These are phyloP conservation scores for Leptodirus hochenwartii DNA, from an alignment of 2,888 invertebrate genomes.

Conservation along the genomic window DNA sequence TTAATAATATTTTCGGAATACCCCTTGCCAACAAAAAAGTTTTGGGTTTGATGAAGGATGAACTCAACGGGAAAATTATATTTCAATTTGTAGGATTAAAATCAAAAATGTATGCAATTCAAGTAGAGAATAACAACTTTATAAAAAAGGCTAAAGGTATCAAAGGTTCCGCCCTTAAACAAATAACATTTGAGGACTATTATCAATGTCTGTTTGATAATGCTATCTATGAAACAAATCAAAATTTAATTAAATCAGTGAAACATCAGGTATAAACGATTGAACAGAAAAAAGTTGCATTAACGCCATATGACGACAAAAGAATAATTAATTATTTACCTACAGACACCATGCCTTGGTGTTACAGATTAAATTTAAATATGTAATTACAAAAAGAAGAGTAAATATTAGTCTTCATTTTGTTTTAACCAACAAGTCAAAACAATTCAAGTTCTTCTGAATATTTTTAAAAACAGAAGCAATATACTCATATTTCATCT, in stretches of 20 bases:
- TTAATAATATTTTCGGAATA: slow-evolving; percentile 14
- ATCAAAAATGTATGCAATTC: slow-evolving; percentile 6
- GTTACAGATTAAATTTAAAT: background rate
- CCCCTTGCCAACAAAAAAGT: slow-evolving; percentile 13
- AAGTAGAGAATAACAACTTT: slow-evolving; percentile 2
- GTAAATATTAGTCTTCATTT: too few relatives aligned
- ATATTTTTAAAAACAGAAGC: too few relatives aligned
- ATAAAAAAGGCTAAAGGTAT: slow-evolving; percentile 7
- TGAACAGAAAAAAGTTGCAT: slow-evolving; percentile 4
- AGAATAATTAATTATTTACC: background rate
- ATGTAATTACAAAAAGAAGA: too few relatives aligned
- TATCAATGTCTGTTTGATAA: background rate
- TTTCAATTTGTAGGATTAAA: slow-evolving; percentile 11
- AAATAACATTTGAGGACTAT: slow-evolving; percentile 5
- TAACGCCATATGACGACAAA: slow-evolving; percentile 5
- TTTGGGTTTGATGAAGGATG: slow-evolving; percentile 11
- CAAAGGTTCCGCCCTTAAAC: slow-evolving; percentile 2
- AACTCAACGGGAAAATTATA: slow-evolving; percentile 15
- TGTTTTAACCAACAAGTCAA: too few relatives aligned
- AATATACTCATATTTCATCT: too few relatives aligned
- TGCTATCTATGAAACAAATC: background rate
- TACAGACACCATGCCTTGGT: background rate
- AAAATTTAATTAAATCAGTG: slow-evolving; percentile 1
- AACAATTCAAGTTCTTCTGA: too few relatives aligned
- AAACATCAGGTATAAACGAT: slow-evolving; percentile 1